These are phyloP conservation scores for Drosophila nr. medialis DNA, from an alignment of 2,888 invertebrate genomes.

Conservation along the genomic window DNA sequence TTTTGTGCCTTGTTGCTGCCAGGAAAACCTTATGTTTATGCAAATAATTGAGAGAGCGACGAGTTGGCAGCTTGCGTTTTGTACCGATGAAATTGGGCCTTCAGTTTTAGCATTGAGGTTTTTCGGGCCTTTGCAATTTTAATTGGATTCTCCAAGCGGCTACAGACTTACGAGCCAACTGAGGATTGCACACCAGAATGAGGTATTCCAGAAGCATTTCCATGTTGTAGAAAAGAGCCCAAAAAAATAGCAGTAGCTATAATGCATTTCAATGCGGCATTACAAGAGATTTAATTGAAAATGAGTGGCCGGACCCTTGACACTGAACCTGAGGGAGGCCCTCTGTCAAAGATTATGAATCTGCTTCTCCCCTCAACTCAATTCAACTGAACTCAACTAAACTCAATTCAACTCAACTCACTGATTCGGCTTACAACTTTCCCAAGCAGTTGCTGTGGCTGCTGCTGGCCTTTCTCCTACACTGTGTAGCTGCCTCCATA, in stretches of 20 bases:
- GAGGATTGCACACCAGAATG: conserved; percentile 27
- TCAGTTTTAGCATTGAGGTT: conserved; percentile 28
- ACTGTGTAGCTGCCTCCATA: conserved; percentile 49
- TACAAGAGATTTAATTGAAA: conserved; percentile 64
- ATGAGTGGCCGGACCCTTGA: conserved; percentile 59
- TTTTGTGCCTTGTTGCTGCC: conserved; percentile 4
- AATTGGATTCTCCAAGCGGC: conserved; percentile 46
- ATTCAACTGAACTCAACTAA: neutral
- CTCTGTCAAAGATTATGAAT: conserved; percentile 31
- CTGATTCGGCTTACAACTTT: conserved; percentile 34
- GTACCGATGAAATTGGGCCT: conserved; percentile 31
- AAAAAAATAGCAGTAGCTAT: neutral
- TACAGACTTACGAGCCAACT: conserved; percentile 46
- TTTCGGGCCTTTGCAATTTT: conserved; percentile 51
- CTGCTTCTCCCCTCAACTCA: neutral
- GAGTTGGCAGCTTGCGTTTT: conserved; percentile 53
- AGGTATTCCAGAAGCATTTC: conserved; percentile 50
- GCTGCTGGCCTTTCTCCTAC: conserved; percentile 40
- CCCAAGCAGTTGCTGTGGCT: conserved; percentile 24
- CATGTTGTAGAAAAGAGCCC: conserved; percentile 26
- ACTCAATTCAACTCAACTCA: neutral
- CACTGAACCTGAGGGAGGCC: conserved; percentile 59
- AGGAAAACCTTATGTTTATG: conserved; percentile 42
- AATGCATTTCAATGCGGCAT: conserved; percentile 46
- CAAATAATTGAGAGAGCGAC: conserved; percentile 52